These are phyloP conservation scores for Tursiops truncatus DNA, from an alignment of 2,113 vertebrate genomes.

Conservation along the genomic window DNA sequence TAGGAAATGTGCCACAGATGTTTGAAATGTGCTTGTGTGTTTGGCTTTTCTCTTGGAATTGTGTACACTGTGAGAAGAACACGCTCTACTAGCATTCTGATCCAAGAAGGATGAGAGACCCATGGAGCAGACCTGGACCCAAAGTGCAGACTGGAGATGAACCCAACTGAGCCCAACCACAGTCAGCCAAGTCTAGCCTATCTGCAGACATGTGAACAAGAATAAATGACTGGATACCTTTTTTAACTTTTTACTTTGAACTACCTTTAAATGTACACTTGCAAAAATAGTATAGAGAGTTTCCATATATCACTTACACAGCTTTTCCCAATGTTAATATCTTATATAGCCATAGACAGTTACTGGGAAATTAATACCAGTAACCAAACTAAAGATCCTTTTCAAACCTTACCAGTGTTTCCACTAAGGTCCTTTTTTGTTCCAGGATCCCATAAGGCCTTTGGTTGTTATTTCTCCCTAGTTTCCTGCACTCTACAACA, in stretches of 20 bases:
- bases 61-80: neutral
- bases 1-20: neutral
- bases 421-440: neutral
- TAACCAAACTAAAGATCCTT: constrained; percentile 30
- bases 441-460: neutral
- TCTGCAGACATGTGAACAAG: neutral
- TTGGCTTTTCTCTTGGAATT: neutral
- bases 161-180: neutral
- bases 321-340: constrained; percentile 5
- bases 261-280: constrained; percentile 46
- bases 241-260: constrained; percentile 8
- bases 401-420: neutral
- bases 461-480: constrained; percentile 6
- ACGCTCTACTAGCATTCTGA: neutral
- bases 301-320: neutral
- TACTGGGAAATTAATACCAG: neutral
- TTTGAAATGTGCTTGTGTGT: neutral
- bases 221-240: neutral
- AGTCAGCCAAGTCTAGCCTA: neutral
- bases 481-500: neutral
- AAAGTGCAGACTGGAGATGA: neutral
- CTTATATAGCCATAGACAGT: neutral
- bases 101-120: neutral
- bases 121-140: neutral
- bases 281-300: neutral